Evolutionary conservation across 2,113 vertebrate genomes (phyloP).

Genomic region (Clinocottus analis): DNA sequence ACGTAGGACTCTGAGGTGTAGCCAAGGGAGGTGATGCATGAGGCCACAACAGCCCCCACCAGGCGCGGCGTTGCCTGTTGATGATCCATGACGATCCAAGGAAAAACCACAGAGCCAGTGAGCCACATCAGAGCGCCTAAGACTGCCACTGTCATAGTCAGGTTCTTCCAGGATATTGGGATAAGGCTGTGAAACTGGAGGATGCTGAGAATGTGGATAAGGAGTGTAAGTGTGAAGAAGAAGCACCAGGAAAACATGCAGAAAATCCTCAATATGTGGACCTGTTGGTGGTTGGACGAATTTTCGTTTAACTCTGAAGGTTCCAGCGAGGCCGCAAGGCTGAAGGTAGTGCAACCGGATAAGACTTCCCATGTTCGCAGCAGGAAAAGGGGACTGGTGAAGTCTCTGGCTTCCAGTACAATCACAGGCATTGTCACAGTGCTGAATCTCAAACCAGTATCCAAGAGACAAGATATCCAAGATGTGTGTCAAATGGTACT

Average conservation of each 20-base stretch:
- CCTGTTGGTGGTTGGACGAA: accelerated
- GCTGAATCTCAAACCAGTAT: slow-evolving; percentile 6
- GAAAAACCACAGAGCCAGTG: slow-evolving; percentile 68
- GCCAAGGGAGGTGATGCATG: slow-evolving; percentile 73
- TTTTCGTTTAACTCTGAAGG: not conserved
- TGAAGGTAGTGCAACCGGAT: slow-evolving; percentile 77
- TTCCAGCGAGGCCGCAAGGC: slow-evolving; percentile 66
- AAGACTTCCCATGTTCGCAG: slow-evolving; percentile 77
- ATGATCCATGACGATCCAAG: slow-evolving; percentile 53
- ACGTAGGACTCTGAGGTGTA: slow-evolving; percentile 75
- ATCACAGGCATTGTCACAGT: slow-evolving; percentile 80
- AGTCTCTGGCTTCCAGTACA: slow-evolving; percentile 77
- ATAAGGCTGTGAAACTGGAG: slow-evolving; percentile 84
- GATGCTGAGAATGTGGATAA: slow-evolving; percentile 79
- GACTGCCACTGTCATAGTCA: slow-evolving; percentile 74
- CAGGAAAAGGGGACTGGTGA: slow-evolving; percentile 78
- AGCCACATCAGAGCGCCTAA: slow-evolving; percentile 75
- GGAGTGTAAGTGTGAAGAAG: slow-evolving; percentile 79
- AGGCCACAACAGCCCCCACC: slow-evolving; percentile 58
- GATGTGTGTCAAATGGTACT: not conserved
- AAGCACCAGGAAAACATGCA: slow-evolving; percentile 84
- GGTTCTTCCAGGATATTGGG: slow-evolving; percentile 85
- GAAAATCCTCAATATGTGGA: slow-evolving; percentile 48
- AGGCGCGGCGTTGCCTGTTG: accelerated
- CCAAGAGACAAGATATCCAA: slow-evolving; percentile 10